phyloP scores from a whole-genome alignment of 1,140 invertebrate genomes.

The Harpegnathos saltator region DNA sequence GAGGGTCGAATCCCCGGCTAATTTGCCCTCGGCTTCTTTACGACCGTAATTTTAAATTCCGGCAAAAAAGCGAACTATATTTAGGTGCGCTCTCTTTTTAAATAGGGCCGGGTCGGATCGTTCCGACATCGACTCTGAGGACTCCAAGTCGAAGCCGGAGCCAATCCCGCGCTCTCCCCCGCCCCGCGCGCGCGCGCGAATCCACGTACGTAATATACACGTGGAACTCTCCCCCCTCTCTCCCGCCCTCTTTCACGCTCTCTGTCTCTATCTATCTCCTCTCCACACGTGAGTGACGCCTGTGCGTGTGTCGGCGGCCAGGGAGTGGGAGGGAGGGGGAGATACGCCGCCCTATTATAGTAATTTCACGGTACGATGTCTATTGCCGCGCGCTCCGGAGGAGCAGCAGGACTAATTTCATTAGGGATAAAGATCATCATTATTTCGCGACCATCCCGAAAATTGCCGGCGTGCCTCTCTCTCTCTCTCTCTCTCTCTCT shows the following conservation, averaged over 20 bases:
- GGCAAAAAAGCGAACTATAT: slow-evolving; percentile 76
- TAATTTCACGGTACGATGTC: slow-evolving; percentile 82
- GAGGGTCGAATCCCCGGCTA: slow-evolving; percentile 76
- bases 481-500: no score
- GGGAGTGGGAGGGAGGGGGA: neutral
- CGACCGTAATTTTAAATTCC: slow-evolving; percentile 82
- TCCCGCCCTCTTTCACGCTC: neutral
- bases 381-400: slow-evolving; percentile 75
- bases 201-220: slow-evolving; percentile 67
- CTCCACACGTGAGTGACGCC: slow-evolving; percentile 25
- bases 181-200: no score
- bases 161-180: slow-evolving; percentile 38
- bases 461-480: slow-evolving; percentile 76
- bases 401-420: slow-evolving; percentile 82
- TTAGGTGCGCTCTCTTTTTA: slow-evolving; percentile 73
- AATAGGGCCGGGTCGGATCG: slow-evolving; percentile 68
- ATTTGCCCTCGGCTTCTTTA: slow-evolving; percentile 80
- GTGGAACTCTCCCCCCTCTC: slow-evolving; percentile 19
- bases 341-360: slow-evolving; percentile 78
- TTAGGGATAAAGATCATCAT: slow-evolving; percentile 84
- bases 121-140: slow-evolving; percentile 52
- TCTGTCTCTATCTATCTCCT: neutral
- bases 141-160: slow-evolving; percentile 29
- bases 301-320: slow-evolving; percentile 53
- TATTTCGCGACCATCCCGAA: slow-evolving; percentile 80